Evolutionary conservation across 1,140 invertebrate genomes (phyloP).

Genomic region (Acromyrmex charruanus): DNA sequence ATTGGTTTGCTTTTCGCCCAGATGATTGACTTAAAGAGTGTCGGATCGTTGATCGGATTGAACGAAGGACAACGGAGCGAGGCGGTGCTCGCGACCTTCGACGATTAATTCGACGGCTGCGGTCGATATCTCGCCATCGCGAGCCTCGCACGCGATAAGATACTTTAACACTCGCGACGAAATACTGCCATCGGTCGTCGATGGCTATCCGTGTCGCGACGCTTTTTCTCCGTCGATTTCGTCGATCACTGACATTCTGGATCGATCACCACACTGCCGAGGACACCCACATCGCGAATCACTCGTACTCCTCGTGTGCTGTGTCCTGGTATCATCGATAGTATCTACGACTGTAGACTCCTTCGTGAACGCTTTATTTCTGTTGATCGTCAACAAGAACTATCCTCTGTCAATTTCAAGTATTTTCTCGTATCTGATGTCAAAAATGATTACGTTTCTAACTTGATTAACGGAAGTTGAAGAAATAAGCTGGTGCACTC

Average conservation of each 20-base stretch:
- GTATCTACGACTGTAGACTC: neutral
- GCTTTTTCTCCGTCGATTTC: neutral
- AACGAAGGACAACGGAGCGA: constrained; percentile 31
- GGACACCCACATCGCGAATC: constrained; percentile 33
- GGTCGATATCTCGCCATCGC: constrained; percentile 49
- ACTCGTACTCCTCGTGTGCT: constrained; percentile 14
- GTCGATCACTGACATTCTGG: constrained; percentile 34
- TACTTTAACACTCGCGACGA: constrained; percentile 36
- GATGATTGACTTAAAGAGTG: neutral
- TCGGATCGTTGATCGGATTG: constrained; percentile 25
- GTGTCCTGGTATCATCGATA: neutral
- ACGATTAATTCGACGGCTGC: constrained; percentile 54
- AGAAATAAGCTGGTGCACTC: neutral
- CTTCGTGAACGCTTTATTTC: neutral
- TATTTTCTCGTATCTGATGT: neutral
- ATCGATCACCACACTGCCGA: constrained; percentile 21
- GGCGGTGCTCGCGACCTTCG: constrained; percentile 54
- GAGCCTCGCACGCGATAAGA: constrained; percentile 47
- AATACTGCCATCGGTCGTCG: constrained; percentile 29
- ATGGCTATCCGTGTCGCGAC: constrained; percentile 5
- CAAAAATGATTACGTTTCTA: neutral
- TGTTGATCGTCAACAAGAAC: neutral
- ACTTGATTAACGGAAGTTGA: constrained; percentile 1
- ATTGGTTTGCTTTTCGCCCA: neutral
- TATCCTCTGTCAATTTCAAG: neutral